Conservation (phyloP, 2,797 vertebrate genomes). For the Malurus splendens region DNA sequence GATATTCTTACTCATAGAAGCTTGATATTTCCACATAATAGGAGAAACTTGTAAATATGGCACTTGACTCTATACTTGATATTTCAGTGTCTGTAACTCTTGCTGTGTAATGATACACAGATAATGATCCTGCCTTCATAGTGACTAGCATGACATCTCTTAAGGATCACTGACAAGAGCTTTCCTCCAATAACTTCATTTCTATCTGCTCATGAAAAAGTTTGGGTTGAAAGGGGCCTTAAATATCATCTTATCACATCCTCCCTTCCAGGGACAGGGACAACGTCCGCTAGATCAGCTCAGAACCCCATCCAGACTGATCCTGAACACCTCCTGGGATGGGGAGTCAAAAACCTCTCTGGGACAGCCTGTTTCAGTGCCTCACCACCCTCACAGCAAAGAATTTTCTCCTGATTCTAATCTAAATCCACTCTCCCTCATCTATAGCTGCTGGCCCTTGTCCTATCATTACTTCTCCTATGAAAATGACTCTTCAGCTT, state of each 20-base stretch:
- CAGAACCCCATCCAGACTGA: background rate
- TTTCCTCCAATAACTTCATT: background rate
- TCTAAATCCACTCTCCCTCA: background rate
- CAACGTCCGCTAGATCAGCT: background rate
- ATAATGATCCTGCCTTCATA: background rate
- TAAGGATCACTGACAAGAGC: background rate
- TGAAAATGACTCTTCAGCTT: background rate
- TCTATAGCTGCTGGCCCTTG: no score
- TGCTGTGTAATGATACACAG: background rate
- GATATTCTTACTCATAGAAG: background rate
- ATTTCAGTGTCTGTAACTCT: background rate
- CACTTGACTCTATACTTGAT: background rate
- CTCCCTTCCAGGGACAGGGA: background rate
- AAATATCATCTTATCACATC: background rate
- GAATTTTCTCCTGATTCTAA: background rate
- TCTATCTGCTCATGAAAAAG: background rate
- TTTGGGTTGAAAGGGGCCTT: background rate
- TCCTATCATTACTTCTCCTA: accelerated
- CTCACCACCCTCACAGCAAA: background rate
- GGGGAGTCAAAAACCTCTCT: background rate
- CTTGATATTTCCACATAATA: background rate
- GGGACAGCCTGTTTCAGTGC: background rate
- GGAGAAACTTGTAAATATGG: background rate
- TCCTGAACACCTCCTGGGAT: background rate
- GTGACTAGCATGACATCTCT: background rate